Evolutionary conservation across 2,888 invertebrate species (phyloP).

Genomic region (Trissoscelio sp.): DNA sequence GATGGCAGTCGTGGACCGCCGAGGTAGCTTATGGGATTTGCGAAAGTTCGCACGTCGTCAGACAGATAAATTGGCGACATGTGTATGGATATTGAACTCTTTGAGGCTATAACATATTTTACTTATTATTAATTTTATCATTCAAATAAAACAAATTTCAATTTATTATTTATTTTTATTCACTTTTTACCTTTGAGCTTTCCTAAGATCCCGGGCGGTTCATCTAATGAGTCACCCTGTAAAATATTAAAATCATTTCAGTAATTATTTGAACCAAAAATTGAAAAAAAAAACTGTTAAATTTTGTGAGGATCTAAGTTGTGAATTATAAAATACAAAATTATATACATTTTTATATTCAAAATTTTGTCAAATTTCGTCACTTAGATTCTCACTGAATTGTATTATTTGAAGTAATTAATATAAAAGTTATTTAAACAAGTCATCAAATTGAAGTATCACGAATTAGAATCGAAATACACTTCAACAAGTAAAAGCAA

Average conservation of each 20-base stretch:
- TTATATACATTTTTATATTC: too few species aligned
- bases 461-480: not conserved
- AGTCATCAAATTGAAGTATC: not conserved
- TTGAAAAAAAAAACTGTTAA: not conserved
- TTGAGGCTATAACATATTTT: constrained; percentile 39
- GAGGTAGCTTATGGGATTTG: constrained; percentile 89
- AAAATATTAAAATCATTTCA: constrained; percentile 33
- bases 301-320: not conserved
- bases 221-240: constrained; percentile 50
- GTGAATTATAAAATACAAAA: too few species aligned
- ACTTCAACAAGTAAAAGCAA: constrained; percentile 26
- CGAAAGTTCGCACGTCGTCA: constrained; percentile 85
- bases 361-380: too few species aligned
- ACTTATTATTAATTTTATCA: constrained; percentile 1
- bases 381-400: not conserved
- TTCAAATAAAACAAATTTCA: not conserved
- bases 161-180: not conserved
- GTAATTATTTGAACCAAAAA: not conserved
- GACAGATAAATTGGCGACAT: constrained; percentile 85
- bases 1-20: constrained; percentile 86
- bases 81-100: constrained; percentile 51
- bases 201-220: constrained; percentile 27
- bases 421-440: not conserved
- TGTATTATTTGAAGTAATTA: not conserved
- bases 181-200: constrained; percentile 44